Percentiles rank a stretch among this genome's conserved stretches.
Conservation (phyloP, 2,113 vertebrate genomes). For the Malurus cyaneus region DNA sequence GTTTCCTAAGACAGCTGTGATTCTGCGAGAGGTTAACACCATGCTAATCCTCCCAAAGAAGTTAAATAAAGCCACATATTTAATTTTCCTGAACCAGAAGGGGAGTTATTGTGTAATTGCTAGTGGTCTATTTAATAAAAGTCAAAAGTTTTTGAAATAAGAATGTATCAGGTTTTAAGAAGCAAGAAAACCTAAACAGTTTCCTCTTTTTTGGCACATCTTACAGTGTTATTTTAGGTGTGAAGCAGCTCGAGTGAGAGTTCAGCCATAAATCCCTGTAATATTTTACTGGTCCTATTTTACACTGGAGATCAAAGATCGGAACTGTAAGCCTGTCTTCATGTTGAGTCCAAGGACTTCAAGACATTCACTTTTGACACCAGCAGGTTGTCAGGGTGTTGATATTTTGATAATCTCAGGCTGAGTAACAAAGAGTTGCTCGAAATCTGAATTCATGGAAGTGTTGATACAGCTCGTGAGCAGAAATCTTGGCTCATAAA, state of each 20-base stretch:
- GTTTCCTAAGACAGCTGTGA: constrained; percentile 33
- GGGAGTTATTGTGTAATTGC: constrained; percentile 47
- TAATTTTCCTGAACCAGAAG: constrained; percentile 35
- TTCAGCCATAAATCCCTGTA: constrained; percentile 72
- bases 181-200: constrained; percentile 73
- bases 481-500: constrained; percentile 54
- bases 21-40: not conserved
- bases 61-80: constrained; percentile 51
- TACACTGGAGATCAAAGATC: constrained; percentile 75
- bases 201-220: constrained; percentile 69
- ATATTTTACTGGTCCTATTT: constrained; percentile 71
- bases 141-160: constrained; percentile 51
- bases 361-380: constrained; percentile 71
- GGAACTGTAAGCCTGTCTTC: constrained; percentile 61
- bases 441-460: constrained; percentile 61
- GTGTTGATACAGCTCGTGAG: constrained; percentile 64
- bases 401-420: constrained; percentile 73
- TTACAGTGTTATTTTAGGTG: constrained; percentile 79
- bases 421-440: constrained; percentile 62
- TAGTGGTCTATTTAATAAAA: constrained; percentile 61
- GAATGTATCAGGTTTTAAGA: constrained; percentile 69
- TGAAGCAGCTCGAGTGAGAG: constrained; percentile 73
- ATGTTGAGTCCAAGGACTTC: constrained; percentile 51
- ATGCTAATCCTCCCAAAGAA: constrained; percentile 35
- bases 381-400: constrained; percentile 71